Evolutionary conservation across 2,888 invertebrate species (phyloP).

Genomic region (Polymixis flavicincta): DNA sequence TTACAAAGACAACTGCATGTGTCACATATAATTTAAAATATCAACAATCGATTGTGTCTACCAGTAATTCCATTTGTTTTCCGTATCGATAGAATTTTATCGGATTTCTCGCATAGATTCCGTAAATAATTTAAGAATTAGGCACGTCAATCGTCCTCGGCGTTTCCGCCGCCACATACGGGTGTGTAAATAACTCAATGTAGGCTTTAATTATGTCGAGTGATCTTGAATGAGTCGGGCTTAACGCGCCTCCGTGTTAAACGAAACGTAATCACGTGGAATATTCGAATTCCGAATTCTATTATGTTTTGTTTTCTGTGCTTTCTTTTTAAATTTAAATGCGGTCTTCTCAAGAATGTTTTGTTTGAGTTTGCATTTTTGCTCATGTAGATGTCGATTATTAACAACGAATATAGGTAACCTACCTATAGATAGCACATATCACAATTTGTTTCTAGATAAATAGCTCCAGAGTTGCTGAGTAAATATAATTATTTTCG

Average conservation of each 20-base stretch:
- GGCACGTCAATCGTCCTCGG: slow-evolving; percentile 77
- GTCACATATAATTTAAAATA: slow-evolving; percentile 2
- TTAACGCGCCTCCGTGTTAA: slow-evolving; percentile 70
- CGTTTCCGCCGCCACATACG: slow-evolving; percentile 85
- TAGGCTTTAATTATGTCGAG: slow-evolving; percentile 87
- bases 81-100: slow-evolving; percentile 48
- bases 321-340: slow-evolving; percentile 14
- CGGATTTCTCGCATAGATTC: slow-evolving; percentile 62
- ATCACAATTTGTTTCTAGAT: neutral
- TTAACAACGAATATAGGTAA: no score
- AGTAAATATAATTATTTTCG: neutral
- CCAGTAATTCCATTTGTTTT: slow-evolving; percentile 32
- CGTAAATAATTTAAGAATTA: slow-evolving; percentile 74
- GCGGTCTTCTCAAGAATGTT: neutral
- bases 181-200: slow-evolving; percentile 88
- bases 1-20: slow-evolving; percentile 3
- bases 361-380: slow-evolving; percentile 3
- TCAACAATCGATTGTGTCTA: neutral
- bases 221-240: slow-evolving; percentile 83
- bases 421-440: no score
- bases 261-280: slow-evolving; percentile 79
- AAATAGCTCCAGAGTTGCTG: neutral
- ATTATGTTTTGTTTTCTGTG: slow-evolving; percentile 62
- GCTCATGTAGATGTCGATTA: neutral
- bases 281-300: slow-evolving; percentile 77